A percentile compares a stretch with the other conserved stretches of the same genome.
Conservation (phyloP, 2,797 vertebrate species). For the Lophius americanus region DNA sequence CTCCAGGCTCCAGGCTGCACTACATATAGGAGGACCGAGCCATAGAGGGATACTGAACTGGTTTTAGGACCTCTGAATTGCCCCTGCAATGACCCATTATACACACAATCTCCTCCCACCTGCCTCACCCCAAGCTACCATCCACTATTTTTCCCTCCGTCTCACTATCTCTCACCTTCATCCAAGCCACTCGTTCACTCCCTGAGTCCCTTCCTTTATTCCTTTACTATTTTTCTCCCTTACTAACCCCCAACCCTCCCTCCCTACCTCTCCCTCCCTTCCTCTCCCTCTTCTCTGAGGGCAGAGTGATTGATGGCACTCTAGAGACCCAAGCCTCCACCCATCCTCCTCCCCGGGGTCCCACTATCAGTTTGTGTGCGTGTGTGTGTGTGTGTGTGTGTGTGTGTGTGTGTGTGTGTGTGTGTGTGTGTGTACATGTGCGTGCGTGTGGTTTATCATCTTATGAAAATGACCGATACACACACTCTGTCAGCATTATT, state of each 20-base stretch:
- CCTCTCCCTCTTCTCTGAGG: slow-evolving; percentile 65
- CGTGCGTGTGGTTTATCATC: slow-evolving; percentile 26
- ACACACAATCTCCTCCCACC: slow-evolving; percentile 46
- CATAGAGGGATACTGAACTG: slow-evolving; percentile 52
- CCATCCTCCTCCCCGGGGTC: slow-evolving; percentile 73
- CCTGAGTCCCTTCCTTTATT: slow-evolving; percentile 24
- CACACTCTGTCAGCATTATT: no score
- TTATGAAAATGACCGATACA: no score
- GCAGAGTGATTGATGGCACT: slow-evolving; percentile 84
- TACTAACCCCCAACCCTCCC: slow-evolving; percentile 47
- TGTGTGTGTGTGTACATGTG: slow-evolving; percentile 25
- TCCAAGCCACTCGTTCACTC: slow-evolving; percentile 39
- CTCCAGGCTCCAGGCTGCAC: slow-evolving; percentile 62
- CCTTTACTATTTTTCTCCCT: slow-evolving; percentile 29
- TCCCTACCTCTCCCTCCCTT: slow-evolving; percentile 40
- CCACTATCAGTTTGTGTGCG: slow-evolving; percentile 61
- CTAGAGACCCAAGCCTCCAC: slow-evolving; percentile 74
- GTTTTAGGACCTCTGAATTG: slow-evolving; percentile 65
- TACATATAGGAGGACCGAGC: slow-evolving; percentile 55
- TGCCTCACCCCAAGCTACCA: slow-evolving; percentile 38
- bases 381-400: slow-evolving; percentile 35
- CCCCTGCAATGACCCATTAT: slow-evolving; percentile 71
- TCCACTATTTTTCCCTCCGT: slow-evolving; percentile 47
- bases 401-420: slow-evolving; percentile 39
- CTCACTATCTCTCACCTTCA: slow-evolving; percentile 45